Conservation (phyloP, 2,888 invertebrate genomes). For the Neuroscelio doddi region DNA sequence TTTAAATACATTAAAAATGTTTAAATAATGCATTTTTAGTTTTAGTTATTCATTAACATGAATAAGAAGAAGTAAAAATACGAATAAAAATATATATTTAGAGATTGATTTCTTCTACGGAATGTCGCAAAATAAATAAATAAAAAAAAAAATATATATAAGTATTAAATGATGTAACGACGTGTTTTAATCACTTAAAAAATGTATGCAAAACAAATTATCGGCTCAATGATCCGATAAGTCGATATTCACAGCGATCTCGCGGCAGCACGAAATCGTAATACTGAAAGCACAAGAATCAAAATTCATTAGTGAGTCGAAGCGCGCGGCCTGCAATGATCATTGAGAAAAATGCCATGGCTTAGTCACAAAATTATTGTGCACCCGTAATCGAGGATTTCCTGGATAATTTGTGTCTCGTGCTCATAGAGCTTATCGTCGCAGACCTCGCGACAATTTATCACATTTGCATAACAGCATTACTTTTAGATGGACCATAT, state of each 20-base stretch:
- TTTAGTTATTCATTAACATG: no score
- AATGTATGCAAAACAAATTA: slow-evolving; percentile 28
- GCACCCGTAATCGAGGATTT: slow-evolving; percentile 36
- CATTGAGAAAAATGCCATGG: slow-evolving; percentile 15
- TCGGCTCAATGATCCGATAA: slow-evolving; percentile 36
- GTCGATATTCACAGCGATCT: slow-evolving; percentile 45
- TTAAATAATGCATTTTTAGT: no score
- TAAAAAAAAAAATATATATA: no score
- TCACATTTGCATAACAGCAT: slow-evolving; percentile 36
- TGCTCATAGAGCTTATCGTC: slow-evolving; percentile 39
- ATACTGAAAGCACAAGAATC: slow-evolving; percentile 66
- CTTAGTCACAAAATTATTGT: slow-evolving; percentile 30
- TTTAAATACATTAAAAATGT: no score
- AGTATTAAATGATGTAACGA: neutral
- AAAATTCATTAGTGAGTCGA: slow-evolving; percentile 61
- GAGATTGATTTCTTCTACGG: no score
- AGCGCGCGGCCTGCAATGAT: slow-evolving; percentile 50
- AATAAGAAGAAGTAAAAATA: no score
- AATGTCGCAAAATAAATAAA: no score
- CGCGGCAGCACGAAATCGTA: slow-evolving; percentile 48
- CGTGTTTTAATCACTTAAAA: neutral
- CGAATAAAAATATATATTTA: no score
- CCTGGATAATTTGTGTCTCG: slow-evolving; percentile 28
- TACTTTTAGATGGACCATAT: slow-evolving; percentile 33
- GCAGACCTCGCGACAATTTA: slow-evolving; percentile 47